Evolutionary conservation across 1,140 invertebrate genomes (phyloP).

Genomic region (Scaptodrosophila lebanonensis): DNA sequence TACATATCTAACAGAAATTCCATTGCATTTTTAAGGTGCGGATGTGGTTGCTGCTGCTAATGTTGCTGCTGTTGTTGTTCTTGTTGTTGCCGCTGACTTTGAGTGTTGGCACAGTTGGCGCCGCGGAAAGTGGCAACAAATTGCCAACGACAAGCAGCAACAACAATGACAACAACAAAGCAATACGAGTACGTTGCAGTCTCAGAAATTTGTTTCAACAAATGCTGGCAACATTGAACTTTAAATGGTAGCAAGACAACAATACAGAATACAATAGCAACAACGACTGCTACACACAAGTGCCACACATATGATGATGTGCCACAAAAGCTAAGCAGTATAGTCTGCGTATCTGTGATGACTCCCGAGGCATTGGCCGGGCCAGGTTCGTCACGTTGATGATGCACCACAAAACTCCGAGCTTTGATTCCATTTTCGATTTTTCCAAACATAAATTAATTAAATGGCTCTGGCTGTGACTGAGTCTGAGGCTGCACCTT

Average conservation of each 20-base stretch:
- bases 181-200: conserved; percentile 9
- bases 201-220: conserved; percentile 59
- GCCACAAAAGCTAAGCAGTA: too few relatives aligned
- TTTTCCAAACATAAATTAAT: conserved; percentile 58
- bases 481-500: conserved; percentile 10
- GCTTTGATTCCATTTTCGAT: conserved; percentile 9
- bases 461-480: conserved; percentile 42
- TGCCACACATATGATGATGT: too few relatives aligned
- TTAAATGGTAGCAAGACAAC: conserved; percentile 58
- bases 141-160: conserved; percentile 50
- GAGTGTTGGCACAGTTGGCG: conserved; percentile 24
- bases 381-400: conserved; percentile 48
- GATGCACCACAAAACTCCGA: conserved; percentile 50
- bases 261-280: conserved; percentile 17
- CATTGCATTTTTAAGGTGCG: conserved; percentile 53
- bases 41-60: conserved; percentile 33
- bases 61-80: too few relatives aligned
- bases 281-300: conserved; percentile 44
- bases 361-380: conserved; percentile 36
- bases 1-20: conserved; percentile 32
- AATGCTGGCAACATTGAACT: conserved; percentile 66
- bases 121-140: conserved; percentile 57
- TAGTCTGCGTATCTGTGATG: conserved; percentile 46
- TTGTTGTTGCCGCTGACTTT: conserved; percentile 34
- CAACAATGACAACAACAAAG: conserved; percentile 4